phyloP scores from a whole-genome alignment of 2,113 vertebrate genomes.

The Petrocephalus microphthalmus region DNA sequence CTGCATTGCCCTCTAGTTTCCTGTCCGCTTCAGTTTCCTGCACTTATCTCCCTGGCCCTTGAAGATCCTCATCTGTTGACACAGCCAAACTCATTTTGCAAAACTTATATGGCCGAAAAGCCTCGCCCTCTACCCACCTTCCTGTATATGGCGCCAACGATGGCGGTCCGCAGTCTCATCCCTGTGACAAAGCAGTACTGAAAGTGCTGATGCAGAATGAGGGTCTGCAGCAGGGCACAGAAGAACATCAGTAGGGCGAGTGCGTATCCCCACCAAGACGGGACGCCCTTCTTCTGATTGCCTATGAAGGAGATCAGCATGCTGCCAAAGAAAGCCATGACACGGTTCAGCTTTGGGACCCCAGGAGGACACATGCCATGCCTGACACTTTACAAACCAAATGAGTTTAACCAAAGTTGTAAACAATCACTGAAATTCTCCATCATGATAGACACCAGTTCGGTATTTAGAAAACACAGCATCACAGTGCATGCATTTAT shows the following conservation, averaged over 20 bases:
- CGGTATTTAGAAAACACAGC: background rate
- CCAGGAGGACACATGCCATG: background rate
- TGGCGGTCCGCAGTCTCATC: slow-evolving; percentile 76
- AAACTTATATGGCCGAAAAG: background rate
- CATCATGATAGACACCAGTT: background rate
- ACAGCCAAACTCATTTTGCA: background rate
- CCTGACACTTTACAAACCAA: background rate
- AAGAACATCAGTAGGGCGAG: slow-evolving; percentile 85
- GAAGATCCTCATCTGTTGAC: background rate
- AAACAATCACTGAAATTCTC: background rate
- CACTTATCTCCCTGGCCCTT: background rate
- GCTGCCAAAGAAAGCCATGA: slow-evolving; percentile 46
- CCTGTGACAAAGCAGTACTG: slow-evolving; percentile 79
- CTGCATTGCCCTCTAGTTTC: background rate
- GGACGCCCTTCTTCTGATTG: slow-evolving; percentile 53
- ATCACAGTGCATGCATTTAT: background rate
- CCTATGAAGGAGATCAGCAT: slow-evolving; percentile 77
- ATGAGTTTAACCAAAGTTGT: background rate
- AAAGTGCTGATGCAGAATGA: slow-evolving; percentile 81
- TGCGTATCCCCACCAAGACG: slow-evolving; percentile 85
- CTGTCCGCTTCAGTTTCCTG: background rate
- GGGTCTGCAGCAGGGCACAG: slow-evolving; percentile 73
- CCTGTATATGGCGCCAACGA: slow-evolving; percentile 82
- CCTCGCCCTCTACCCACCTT: slow-evolving; percentile 65
- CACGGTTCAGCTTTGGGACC: background rate